Percentiles rank a stretch among this genome's conserved stretches.
Evolutionary conservation across 1,140 invertebrate genomes (phyloP).

Genomic region (Lepidostoma basale): DNA sequence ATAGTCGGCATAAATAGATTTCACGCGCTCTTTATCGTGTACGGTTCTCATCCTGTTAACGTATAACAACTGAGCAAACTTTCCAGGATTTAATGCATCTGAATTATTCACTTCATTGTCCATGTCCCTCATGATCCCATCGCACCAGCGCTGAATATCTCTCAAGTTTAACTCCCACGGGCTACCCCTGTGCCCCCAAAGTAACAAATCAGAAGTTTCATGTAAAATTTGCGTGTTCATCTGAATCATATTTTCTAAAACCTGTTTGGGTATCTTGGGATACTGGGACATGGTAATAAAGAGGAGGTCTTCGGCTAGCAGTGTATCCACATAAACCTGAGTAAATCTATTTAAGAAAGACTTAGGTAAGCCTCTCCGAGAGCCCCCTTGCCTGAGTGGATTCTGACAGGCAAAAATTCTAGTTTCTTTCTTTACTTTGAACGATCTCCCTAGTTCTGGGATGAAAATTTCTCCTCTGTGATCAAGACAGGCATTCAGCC

Average conservation of each 20-base stretch:
- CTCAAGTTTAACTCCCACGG: slow-evolving; percentile 98
- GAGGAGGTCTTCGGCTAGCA: slow-evolving; percentile 78
- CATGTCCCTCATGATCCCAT: slow-evolving; percentile 60
- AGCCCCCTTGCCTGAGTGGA: slow-evolving; percentile 94
- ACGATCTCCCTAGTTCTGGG: slow-evolving; percentile 90
- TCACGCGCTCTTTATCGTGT: slow-evolving; percentile 72
- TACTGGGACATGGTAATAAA: slow-evolving; percentile 67
- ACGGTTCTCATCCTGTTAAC: slow-evolving; percentile 78
- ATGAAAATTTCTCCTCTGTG: slow-evolving; percentile 96
- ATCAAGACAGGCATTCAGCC: slow-evolving; percentile 97
- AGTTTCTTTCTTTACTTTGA: slow-evolving; percentile 77
- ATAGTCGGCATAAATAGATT: slow-evolving; percentile 64
- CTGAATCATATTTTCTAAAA: slow-evolving; percentile 76
- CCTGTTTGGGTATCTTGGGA: slow-evolving; percentile 57
- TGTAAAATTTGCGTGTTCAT: slow-evolving; percentile 78
- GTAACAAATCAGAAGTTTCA: slow-evolving; percentile 66
- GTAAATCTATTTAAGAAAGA: slow-evolving; percentile 99
- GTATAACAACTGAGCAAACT: slow-evolving; percentile 79
- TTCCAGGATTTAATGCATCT: slow-evolving; percentile 62
- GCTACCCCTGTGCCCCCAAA: slow-evolving; percentile 77
- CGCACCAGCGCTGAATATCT: slow-evolving; percentile 93
- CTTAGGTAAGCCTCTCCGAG: slow-evolving; percentile 90
- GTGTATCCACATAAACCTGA: slow-evolving; percentile 88
- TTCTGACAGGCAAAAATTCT: slow-evolving; percentile 98
- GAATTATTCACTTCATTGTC: slow-evolving; percentile 38